Base-by-base conservation (phyloP, 2,113 vertebrate species). In the Etheostoma spectabile region DNA sequence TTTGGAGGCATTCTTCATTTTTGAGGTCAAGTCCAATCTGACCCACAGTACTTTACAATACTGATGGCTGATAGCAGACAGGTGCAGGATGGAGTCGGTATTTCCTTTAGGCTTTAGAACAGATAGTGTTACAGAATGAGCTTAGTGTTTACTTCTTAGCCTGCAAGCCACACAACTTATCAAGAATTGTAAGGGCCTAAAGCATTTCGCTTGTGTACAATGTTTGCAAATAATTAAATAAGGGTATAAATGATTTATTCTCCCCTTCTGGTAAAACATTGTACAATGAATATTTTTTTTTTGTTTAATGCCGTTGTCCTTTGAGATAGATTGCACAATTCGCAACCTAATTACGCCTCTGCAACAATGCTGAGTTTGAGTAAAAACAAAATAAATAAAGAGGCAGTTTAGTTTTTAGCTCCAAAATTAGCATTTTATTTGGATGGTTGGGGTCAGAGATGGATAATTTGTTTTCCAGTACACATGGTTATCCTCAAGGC, bases 341-440 rank as follows among this genome's bases (percentile, higher is more conserved):
- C 6, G 0, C 22, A 84, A 68, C 83, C 70, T 85, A 84, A 88
- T 90, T 88, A 86, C 80, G 87, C 71, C 89, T 88, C 85, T 69
- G 69, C 74, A 79, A 61, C 66, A 80, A 80, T n/a, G 48, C 80
- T 65, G 80, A 78, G 72, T 67, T 84, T 24, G 69, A 76, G 48
- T 30, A 76, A 62, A 51, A 73, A 86, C 70, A 78, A 45, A 88
- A 86, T 60, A 65, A 91, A 93, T 89, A 86, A 88, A 86, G 83
- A 94, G 89, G 88, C 94, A 95, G 94, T 91, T 94, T 53, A 68
- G 19, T 35, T 35, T 95, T 95, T 94, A 96, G 96, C 97, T 99
- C 97, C 96, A 99, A 99, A 99, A 98, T 97, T 97, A 97, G 96
- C 96, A 96, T 98, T 99, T 99, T 98, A 99, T 99, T 99, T 96